Evolutionary conservation across 2,113 vertebrate genomes (phyloP).

Genomic region (Chelonoidis abingdonii): DNA sequence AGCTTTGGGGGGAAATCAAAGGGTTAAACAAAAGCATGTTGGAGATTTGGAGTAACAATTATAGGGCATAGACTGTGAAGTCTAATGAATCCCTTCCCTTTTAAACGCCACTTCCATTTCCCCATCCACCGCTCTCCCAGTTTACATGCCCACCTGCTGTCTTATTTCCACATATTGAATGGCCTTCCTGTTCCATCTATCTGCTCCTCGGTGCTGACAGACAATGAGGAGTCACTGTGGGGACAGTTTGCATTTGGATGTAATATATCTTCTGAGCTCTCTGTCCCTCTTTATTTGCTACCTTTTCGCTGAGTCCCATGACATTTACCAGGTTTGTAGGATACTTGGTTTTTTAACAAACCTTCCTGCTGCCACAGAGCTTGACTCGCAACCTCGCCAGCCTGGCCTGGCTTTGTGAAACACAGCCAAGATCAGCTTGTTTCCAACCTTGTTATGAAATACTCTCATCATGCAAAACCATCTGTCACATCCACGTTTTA

Average conservation of each 20-base stretch:
- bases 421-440: not conserved
- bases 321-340: not conserved
- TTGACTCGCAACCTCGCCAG: not conserved
- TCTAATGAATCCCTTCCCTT: not conserved
- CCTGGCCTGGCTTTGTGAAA: not conserved
- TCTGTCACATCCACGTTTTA: not conserved
- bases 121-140: not conserved
- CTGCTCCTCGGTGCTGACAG: not conserved
- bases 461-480: not conserved
- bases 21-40: not conserved
- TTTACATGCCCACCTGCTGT: not conserved
- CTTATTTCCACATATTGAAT: not conserved
- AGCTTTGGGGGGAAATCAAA: not conserved
- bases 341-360: not conserved
- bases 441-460: not conserved
- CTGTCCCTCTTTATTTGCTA: not conserved
- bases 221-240: no score
- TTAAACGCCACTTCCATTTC: not conserved
- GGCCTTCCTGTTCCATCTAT: not conserved
- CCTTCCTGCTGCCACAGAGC: not conserved
- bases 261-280: not conserved
- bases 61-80: not conserved
- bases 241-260: not conserved
- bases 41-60: not conserved
- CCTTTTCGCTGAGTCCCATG: not conserved